Percentiles rank a stretch among this genome's conserved stretches.
phyloP scores from a whole-genome alignment of 2,797 vertebrate genomes.

The Protonibea diacanthus region DNA sequence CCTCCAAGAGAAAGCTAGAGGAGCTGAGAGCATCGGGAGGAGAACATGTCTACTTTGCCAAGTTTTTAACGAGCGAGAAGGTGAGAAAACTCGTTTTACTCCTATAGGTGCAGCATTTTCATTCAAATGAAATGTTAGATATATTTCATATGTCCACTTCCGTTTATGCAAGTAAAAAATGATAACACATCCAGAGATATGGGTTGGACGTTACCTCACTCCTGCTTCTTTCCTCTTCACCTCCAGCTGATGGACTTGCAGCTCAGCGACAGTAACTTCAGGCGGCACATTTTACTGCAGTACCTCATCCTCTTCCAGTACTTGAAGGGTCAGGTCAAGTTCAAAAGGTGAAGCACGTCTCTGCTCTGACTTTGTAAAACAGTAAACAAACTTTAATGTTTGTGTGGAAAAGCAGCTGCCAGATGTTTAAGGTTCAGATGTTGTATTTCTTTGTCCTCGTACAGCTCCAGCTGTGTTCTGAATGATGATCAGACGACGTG shows the following conservation, averaged over 20 bases:
- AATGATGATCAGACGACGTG: constrained; percentile 96
- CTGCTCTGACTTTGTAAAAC: background rate
- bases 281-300: constrained; percentile 96
- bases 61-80: constrained; percentile 99
- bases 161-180: background rate
- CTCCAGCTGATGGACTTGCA: constrained; percentile 97
- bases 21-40: constrained; percentile 92
- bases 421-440: background rate
- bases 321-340: constrained; percentile 98
- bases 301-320: constrained; percentile 99
- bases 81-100: constrained; percentile 71
- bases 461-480: constrained; percentile 93
- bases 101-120: background rate
- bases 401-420: background rate
- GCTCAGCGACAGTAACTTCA: constrained; percentile 98
- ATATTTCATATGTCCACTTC: background rate
- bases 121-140: too few species aligned
- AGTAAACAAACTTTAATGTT: background rate
- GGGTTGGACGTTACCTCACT: background rate
- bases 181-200: background rate
- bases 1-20: constrained; percentile 95
- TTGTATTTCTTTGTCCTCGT: constrained; percentile 7
- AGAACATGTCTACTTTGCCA: constrained; percentile 98
- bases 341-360: constrained; percentile 91
- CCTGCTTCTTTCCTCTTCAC: background rate